Conservation (phyloP, 2,888 invertebrate species). For the Pammene aurita region DNA sequence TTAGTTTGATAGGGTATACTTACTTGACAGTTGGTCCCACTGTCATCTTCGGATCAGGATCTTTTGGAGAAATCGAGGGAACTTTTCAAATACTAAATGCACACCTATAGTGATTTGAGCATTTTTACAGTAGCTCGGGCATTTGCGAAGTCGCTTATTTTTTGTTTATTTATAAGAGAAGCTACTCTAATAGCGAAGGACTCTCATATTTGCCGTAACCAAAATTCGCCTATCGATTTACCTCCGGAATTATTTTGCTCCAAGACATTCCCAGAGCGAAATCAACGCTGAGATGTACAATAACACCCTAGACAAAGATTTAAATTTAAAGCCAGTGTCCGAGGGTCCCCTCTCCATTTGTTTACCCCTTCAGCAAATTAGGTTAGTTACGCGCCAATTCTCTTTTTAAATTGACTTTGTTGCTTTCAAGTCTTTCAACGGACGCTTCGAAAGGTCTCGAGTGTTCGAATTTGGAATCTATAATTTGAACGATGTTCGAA, state of each 20-base stretch:
- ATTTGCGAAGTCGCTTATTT: too few relatives aligned
- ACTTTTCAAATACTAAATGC: too few relatives aligned
- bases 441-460: slow-evolving; percentile 42
- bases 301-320: slow-evolving; percentile 26
- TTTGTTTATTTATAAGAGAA: too few relatives aligned
- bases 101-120: too few relatives aligned
- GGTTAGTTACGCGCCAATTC: slow-evolving; percentile 61
- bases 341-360: slow-evolving; percentile 54
- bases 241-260: not conserved
- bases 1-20: too few relatives aligned
- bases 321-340: slow-evolving; percentile 37
- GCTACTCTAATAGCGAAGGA: too few relatives aligned
- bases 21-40: too few relatives aligned
- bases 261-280: not conserved
- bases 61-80: too few relatives aligned
- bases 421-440: slow-evolving; percentile 47
- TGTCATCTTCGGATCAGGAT: too few relatives aligned
- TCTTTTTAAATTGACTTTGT: slow-evolving; percentile 49
- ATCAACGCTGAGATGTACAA: slow-evolving; percentile 19
- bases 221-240: too few relatives aligned
- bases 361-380: slow-evolving; percentile 71
- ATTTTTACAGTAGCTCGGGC: too few relatives aligned
- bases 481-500: slow-evolving; percentile 25
- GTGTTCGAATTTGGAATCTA: slow-evolving; percentile 39
- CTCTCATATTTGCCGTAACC: too few relatives aligned